Conservation (phyloP, 2,888 invertebrate species). For the Thelaira solivaga region DNA sequence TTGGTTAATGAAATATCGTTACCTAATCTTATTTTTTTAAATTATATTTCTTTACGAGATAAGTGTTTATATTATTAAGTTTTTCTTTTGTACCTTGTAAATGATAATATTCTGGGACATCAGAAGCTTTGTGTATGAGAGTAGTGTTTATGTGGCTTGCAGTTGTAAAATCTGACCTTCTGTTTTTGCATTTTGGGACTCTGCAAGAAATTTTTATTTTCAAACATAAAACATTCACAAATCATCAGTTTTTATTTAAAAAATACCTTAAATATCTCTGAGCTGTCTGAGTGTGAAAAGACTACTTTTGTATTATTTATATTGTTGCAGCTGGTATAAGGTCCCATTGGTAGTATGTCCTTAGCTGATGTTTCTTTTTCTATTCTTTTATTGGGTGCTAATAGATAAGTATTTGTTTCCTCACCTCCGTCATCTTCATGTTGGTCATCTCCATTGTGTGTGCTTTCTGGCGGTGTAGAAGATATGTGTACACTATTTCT, state of each 20-base stretch:
- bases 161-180: constrained; percentile 39
- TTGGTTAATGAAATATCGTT: constrained; percentile 65
- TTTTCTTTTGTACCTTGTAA: constrained; percentile 47
- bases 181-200: constrained; percentile 34
- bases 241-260: neutral
- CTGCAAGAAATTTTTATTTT: constrained; percentile 1
- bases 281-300: constrained; percentile 39
- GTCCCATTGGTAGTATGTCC: constrained; percentile 32
- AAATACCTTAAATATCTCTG: constrained; percentile 28
- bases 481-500: constrained; percentile 46
- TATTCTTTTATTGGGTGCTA: neutral
- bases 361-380: constrained; percentile 7
- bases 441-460: constrained; percentile 27
- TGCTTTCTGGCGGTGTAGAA: constrained; percentile 12
- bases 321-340: constrained; percentile 39
- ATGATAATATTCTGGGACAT: constrained; percentile 18
- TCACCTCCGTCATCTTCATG: constrained; percentile 31
- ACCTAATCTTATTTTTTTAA: constrained; percentile 34
- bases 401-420: constrained; percentile 13
- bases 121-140: constrained; percentile 26
- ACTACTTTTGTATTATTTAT: constrained; percentile 14
- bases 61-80: neutral
- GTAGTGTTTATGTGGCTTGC: constrained; percentile 4
- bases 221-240: neutral
- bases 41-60: neutral